phyloP scores from a whole-genome alignment of 2,797 vertebrate species.

The Halcyon chelicuti region DNA sequence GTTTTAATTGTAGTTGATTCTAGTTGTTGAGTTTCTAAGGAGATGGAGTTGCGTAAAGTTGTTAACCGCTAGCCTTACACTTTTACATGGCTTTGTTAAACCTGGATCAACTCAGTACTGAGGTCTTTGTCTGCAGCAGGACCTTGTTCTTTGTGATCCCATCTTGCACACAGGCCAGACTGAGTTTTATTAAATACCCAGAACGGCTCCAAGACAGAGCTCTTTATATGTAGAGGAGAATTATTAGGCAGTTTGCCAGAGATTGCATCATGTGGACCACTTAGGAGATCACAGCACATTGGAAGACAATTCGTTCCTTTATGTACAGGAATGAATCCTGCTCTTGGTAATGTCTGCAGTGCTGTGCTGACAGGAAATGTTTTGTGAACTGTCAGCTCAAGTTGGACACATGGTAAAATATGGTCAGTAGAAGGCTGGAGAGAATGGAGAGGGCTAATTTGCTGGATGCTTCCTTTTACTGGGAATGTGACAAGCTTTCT shows the following conservation, averaged over 20 bases:
- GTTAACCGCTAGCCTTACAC: neutral
- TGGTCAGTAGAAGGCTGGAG: neutral
- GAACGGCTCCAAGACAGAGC: neutral
- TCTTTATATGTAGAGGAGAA: neutral
- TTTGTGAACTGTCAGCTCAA: slow-evolving; percentile 10
- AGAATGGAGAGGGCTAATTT: neutral
- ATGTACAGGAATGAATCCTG: slow-evolving; percentile 3
- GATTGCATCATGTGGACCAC: slow-evolving; percentile 17
- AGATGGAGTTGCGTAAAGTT: neutral
- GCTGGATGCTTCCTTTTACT: neutral
- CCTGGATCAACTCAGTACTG: neutral
- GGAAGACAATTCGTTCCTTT: slow-evolving; percentile 41
- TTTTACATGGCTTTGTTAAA: neutral
- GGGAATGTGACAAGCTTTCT: neutral
- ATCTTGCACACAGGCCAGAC: neutral
- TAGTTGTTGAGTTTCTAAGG: neutral
- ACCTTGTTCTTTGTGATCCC: neutral
- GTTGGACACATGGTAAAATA: neutral
- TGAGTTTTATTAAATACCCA: neutral
- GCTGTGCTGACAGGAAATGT: neutral
- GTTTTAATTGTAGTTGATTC: neutral
- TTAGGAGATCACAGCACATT: neutral
- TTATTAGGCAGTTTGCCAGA: slow-evolving; percentile 13
- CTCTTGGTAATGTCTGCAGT: neutral
- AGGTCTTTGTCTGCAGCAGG: neutral